Base-by-base conservation (phyloP, 2,888 invertebrate genomes). In the Harpalus rubripes region DNA sequence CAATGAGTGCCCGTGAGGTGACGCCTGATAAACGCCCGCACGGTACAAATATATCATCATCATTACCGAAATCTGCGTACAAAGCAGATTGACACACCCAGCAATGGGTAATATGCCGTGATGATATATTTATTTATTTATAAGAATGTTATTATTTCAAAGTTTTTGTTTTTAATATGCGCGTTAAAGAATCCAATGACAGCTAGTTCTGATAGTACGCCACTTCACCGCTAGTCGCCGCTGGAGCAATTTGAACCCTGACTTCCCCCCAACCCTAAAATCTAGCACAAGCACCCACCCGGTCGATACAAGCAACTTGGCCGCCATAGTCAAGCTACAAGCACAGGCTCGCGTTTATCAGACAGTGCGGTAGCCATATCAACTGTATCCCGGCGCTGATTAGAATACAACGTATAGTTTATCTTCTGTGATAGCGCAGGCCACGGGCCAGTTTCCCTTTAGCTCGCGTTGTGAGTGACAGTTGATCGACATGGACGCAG, bases 401-500 rank as follows among this genome's bases (percentile, higher is more conserved):
- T 68, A 39, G 41, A 52, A 74, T 44, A 68, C 39, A 16, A 10
- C 18, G 72, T 5, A n/a, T 15, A 18, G 44, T 44, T 68, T 16
- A 74, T 74, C 41, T 41, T 74, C 41, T 16, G 72, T 44, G 72
- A 44, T 41, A 74, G 18, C 72, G 41, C 18, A 74, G 72, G 41
- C 26, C 26, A 26, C 32, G 1, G 41, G 68, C n/a, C 32, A 78
- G 78, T 78, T 78, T 56, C 15, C 72, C 15, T 15, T 74, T 39
- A 15, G 39, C 41, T 68, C 32, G 10, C 44, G 72, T 8, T 44
- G 72, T 78, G 59, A 80, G 80, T 80, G 80, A 80, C 61, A 61
- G 59, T 61, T 61, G 22, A 59, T 41, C 58, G 59, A 58, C 58
- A 88, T 88, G 88, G 88, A 87, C 80, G 86, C 87, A 7, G 87